phyloP scores from a whole-genome alignment of 2,888 invertebrate species.

The Sinodicranocentrus sp. region DNA sequence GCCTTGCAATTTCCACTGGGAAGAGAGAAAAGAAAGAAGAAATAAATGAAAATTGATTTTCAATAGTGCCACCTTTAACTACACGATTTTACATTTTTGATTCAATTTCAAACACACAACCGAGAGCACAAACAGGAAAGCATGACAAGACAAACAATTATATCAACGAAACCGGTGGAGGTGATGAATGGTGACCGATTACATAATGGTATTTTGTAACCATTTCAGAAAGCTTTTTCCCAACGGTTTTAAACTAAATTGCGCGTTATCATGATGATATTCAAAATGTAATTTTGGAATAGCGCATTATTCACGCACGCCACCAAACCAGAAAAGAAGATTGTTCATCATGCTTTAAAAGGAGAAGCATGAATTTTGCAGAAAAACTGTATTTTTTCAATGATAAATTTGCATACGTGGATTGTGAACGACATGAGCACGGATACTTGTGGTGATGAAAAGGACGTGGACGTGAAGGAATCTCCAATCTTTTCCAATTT shows the following conservation, averaged over 20 bases:
- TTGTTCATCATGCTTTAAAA: constrained; percentile 7
- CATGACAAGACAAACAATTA: background rate
- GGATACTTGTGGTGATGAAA: constrained; percentile 28
- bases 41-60: constrained; percentile 22
- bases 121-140: constrained; percentile 17
- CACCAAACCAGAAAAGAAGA: background rate
- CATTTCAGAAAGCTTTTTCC: too few species aligned
- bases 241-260: background rate
- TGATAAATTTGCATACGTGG: background rate
- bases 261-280: constrained; percentile 35
- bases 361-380: background rate
- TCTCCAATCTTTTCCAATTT: constrained; percentile 10
- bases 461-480: constrained; percentile 25
- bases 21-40: constrained; percentile 19
- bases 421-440: background rate
- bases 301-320: too few species aligned
- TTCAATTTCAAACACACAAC: constrained; percentile 4
- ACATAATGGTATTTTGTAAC: background rate
- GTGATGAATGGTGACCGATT: background rate
- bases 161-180: background rate
- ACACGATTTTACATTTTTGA: constrained; percentile 11
- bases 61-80: constrained; percentile 16
- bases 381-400: background rate
- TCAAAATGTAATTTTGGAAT: background rate
- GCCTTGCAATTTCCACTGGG: constrained; percentile 85